Evolutionary conservation across 2,888 invertebrate species (phyloP).

Genomic region (Acronicta alni): DNA sequence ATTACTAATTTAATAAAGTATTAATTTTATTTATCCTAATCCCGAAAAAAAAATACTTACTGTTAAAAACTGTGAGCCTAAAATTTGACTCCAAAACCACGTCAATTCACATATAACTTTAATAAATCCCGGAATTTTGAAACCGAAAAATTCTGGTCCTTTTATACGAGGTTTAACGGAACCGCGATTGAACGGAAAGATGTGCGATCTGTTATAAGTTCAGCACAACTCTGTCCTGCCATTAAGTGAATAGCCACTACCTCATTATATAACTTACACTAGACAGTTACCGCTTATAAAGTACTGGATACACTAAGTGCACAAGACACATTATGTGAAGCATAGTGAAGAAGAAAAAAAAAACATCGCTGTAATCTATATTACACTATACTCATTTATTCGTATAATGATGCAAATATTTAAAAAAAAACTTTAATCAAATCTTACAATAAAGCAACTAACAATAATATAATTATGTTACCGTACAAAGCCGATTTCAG

Average conservation of each 20-base stretch:
- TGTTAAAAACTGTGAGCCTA: background rate
- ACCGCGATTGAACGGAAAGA: constrained; percentile 3
- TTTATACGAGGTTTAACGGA: background rate
- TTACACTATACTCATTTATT: too few relatives aligned
- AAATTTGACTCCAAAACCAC: background rate
- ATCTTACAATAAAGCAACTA: too few relatives aligned
- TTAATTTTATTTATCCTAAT: too few relatives aligned
- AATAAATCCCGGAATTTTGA: background rate
- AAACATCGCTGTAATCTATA: too few relatives aligned
- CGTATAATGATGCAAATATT: too few relatives aligned
- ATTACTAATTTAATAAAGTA: too few relatives aligned
- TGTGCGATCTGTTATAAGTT: constrained; percentile 21
- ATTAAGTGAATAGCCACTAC: constrained; percentile 16
- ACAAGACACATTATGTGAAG: too few relatives aligned
- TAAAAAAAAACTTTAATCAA: too few relatives aligned
- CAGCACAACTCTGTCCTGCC: constrained; percentile 15
- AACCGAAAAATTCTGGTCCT: background rate
- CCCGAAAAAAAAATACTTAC: background rate
- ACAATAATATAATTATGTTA: too few relatives aligned
- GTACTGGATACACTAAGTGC: constrained; percentile 21
- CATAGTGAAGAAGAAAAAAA: too few relatives aligned
- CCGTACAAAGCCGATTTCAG: too few relatives aligned
- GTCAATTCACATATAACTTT: background rate
- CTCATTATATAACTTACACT: constrained; percentile 20
- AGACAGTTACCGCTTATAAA: constrained; percentile 17